Evolutionary conservation across 2,888 invertebrate genomes (phyloP), one percentile per base, ranked within the genome.

Genomic region (Conus canariensis): DNA sequence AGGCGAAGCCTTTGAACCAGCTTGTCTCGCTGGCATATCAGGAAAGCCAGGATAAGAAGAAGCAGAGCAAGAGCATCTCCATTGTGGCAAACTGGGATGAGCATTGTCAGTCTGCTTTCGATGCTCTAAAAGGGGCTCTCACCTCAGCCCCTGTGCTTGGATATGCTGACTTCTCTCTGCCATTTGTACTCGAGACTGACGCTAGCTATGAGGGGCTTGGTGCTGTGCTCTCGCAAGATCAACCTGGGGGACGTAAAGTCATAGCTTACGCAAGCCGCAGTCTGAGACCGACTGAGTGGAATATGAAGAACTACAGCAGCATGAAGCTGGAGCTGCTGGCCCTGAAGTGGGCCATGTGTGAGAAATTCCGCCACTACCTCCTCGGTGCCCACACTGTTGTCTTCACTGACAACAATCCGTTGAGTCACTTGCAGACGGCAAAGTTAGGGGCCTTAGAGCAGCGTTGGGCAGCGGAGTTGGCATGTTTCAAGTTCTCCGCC

Each of bases 401-500:
- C 9, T 67, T 64, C 19, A 83, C 89, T 0, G 85, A 89, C 85
- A 89, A 89, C 58, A 89, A 89, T 45, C 89, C 89, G 7, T 70
- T 89, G n/a, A 58, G n/a, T 16, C 85, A 90, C 77, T 90, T 25
- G 82, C 83, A 77, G 90, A 90, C 60, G 16, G 67, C 74, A 56
- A 91, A 86, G 59, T 64, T 74, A 9, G 88, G 88, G 22, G 88
- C 88, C 1, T 22, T 88, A 64, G 88, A 88, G n/a, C 88, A 82
- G 25, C 19, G 91, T 4, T 92, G 92, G 91, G 89, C 87, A 0
- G 86, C 91, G 8, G 87, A 92, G n/a, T 64, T 92, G 45, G 90
- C 90, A 22, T 22, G 14, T 16, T 91, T 89, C 67, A 45, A 90
- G 45, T 92, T 92, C 85, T 56, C 19, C 7, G 85, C 91, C 8